A percentile compares a stretch with the other conserved stretches of the same genome.
phyloP scores from a whole-genome alignment of 2,113 vertebrate species.

The Sturnus vulgaris region DNA sequence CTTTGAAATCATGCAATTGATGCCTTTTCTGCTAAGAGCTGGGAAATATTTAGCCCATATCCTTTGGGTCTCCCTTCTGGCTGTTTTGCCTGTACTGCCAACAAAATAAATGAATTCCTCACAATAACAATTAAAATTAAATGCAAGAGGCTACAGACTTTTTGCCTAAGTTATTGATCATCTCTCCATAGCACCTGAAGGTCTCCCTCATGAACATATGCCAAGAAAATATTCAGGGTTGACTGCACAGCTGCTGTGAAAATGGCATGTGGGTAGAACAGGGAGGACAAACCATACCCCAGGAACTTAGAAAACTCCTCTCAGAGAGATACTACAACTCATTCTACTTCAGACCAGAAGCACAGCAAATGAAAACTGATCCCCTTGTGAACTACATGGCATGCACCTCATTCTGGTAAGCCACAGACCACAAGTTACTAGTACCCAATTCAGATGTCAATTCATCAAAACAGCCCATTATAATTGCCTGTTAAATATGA shows the following conservation, averaged over 20 bases:
- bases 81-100: background rate
- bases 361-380: background rate
- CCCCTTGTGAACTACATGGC: background rate
- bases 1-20: conserved; percentile 25
- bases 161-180: background rate
- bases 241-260: background rate
- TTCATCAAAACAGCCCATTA: background rate
- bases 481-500: background rate
- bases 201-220: background rate
- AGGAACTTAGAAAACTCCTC: background rate
- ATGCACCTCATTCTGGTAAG: background rate
- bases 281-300: background rate
- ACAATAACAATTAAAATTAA: background rate
- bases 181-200: background rate
- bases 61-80: background rate
- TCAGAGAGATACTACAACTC: background rate
- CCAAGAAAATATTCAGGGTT: background rate
- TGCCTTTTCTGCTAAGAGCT: background rate
- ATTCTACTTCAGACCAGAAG: background rate
- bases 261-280: background rate
- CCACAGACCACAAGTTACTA: background rate
- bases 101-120: background rate
- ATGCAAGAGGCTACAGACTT: background rate
- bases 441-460: background rate
- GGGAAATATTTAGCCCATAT: background rate